Evolutionary conservation across 2,888 invertebrate species (phyloP).

Genomic region (Papilio gigon): DNA sequence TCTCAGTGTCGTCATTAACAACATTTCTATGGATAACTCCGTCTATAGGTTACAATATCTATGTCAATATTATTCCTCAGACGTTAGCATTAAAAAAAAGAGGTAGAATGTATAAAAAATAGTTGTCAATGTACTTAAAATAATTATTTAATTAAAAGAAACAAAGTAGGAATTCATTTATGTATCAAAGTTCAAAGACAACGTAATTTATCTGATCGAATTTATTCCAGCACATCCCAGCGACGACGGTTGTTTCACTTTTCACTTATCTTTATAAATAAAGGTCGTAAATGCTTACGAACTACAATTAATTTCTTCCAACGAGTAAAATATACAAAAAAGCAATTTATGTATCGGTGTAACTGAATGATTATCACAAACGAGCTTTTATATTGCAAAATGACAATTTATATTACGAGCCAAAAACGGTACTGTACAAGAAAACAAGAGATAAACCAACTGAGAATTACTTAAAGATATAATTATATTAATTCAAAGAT

Average conservation of each 20-base stretch:
- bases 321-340: background rate
- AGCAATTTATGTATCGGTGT: background rate
- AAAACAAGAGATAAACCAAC: slow-evolving; percentile 6
- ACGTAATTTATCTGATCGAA: background rate
- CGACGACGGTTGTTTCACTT: too few relatives aligned
- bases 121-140: too few relatives aligned
- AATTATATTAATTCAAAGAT: slow-evolving; percentile 6
- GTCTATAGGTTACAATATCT: too few relatives aligned
- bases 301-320: background rate
- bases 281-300: background rate
- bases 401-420: background rate
- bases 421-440: background rate
- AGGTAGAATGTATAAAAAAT: too few relatives aligned
- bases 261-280: slow-evolving; percentile 1
- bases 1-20: too few relatives aligned
- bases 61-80: too few relatives aligned
- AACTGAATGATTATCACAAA: too few relatives aligned
- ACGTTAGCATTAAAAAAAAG: too few relatives aligned
- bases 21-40: too few relatives aligned
- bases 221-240: too few relatives aligned
- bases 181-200: background rate
- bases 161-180: background rate
- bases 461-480: slow-evolving; percentile 12
- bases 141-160: too few relatives aligned
- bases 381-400: background rate